Percentiles rank a stretch among this genome's conserved stretches.
These are phyloP conservation scores for Liolophura sinensis DNA, from an alignment of 1,140 invertebrate species.

Conservation along the genomic window DNA sequence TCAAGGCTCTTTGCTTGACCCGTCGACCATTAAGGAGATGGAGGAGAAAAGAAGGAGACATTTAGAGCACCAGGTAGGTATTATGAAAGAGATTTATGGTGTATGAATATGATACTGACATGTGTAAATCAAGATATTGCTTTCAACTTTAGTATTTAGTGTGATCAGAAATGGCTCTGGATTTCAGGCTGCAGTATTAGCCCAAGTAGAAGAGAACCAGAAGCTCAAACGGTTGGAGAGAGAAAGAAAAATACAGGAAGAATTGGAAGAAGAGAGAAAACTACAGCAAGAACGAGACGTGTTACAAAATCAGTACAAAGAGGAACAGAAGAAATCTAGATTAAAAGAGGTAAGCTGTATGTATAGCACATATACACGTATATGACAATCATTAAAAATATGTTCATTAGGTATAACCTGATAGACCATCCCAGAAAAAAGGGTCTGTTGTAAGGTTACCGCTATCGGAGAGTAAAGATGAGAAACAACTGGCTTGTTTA, in stretches of 20 bases:
- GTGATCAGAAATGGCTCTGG: too few relatives aligned
- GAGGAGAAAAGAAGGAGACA: slow-evolving; percentile 46
- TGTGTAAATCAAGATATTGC: too few relatives aligned
- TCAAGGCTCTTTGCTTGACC: slow-evolving; percentile 49
- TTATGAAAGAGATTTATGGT: too few relatives aligned
- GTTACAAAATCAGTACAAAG: slow-evolving; percentile 39
- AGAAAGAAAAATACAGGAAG: slow-evolving; percentile 45
- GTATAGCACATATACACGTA: not conserved
- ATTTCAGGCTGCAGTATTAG: slow-evolving; percentile 44
- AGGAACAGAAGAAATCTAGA: slow-evolving; percentile 39
- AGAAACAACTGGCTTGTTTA: too few relatives aligned
- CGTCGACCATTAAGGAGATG: slow-evolving; percentile 44
- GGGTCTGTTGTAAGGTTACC: too few relatives aligned
- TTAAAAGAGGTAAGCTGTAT: slow-evolving; percentile 41
- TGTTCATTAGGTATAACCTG: too few relatives aligned
- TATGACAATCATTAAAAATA: too few relatives aligned
- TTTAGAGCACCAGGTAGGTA: slow-evolving; percentile 50
- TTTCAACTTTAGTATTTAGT: too few relatives aligned
- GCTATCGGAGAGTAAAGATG: too few relatives aligned
- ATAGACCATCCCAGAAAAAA: too few relatives aligned
- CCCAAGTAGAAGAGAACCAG: slow-evolving; percentile 55
- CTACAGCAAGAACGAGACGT: slow-evolving; percentile 41
- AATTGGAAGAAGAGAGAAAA: slow-evolving; percentile 51
- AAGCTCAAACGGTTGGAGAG: slow-evolving; percentile 40
- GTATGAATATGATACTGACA: too few relatives aligned